Evolutionary conservation across 1,140 invertebrate species (phyloP), one percentile per base, ranked within the genome.

Genomic region (Adelges cooleyi): DNA sequence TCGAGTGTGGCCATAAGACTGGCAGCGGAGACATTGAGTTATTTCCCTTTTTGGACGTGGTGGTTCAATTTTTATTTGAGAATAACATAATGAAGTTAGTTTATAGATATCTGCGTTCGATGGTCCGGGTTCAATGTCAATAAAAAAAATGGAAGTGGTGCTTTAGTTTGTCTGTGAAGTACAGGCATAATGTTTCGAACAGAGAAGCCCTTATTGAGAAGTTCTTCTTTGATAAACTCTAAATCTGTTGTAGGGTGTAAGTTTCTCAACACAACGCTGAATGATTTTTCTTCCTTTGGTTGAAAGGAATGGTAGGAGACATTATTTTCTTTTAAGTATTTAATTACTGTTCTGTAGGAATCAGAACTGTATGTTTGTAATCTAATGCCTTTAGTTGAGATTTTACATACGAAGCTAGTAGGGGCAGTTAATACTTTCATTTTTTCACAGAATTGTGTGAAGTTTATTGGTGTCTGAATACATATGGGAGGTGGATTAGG

Each of bases 21-120:
- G 51, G 40, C 66, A 67, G 6, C 51, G 10, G 15, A 33, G 48
- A 49, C 66, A 67, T 66, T 76, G 74, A 9, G 69, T 65, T 11
- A 74, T 70, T 22, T 67, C 66, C 9, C 25, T 72, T 40, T 70
- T 69, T 65, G 70, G 71, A 18, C 46, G 52, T 9, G 72, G 72
- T 5, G 72, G 66, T 69, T 75, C 71, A n/a, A 72, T 27, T 56
- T 51, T 68, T 8, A 75, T 68, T 67, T 69, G 70, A 8, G 36
- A 8, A 13, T 38, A 38, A 38, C 36, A 38, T 8, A 38, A 8
- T 5, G 8, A 50, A 25, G 23, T 23, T 27, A 50, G 27, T 25
- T 50, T 15, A 27, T 25, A 50, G 13, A 42, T 42, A 4, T 42
- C 40, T 13, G 13, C 17, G 13, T 42, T 42, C 13, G 13, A n/a